These are phyloP conservation scores for Rhabdornis inornatus DNA, from an alignment of 2,113 vertebrate genomes.

Conservation along the genomic window DNA sequence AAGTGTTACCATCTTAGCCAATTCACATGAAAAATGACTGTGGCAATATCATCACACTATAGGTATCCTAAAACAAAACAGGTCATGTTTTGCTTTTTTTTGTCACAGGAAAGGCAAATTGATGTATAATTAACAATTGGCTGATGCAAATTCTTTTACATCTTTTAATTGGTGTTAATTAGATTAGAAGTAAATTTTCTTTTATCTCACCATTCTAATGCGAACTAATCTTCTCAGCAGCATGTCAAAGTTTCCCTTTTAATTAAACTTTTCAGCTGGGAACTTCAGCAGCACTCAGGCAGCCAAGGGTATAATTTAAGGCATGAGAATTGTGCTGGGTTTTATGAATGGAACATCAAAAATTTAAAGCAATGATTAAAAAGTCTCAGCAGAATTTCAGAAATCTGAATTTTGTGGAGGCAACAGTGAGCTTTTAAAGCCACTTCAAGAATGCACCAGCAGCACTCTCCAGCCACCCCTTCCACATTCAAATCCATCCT, in stretches of 20 bases:
- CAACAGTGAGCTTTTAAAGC: not conserved
- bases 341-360: slow-evolving; percentile 46
- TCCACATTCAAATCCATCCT: not conserved
- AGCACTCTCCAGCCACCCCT: not conserved
- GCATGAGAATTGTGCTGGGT: not conserved
- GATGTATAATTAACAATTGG: slow-evolving; percentile 89
- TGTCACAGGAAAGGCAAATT: slow-evolving; percentile 76
- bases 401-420: not conserved
- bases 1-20: slow-evolving; percentile 55
- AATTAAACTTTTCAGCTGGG: slow-evolving; percentile 84
- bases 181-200: slow-evolving; percentile 84
- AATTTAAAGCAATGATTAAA: slow-evolving; percentile 2
- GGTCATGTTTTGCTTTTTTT: slow-evolving; percentile 58
- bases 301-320: slow-evolving; percentile 20
- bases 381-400: not conserved
- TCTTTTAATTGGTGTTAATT: slow-evolving; percentile 94
- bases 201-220: slow-evolving; percentile 85
- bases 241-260: slow-evolving; percentile 79
- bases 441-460: not conserved
- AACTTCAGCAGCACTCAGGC: slow-evolving; percentile 47
- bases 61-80: slow-evolving; percentile 61
- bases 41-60: slow-evolving; percentile 44
- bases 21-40: slow-evolving; percentile 62
- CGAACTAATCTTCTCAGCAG: slow-evolving; percentile 84
- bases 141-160: slow-evolving; percentile 80